Conservation (phyloP, 2,113 vertebrate species). For the Tinamus guttatus region DNA sequence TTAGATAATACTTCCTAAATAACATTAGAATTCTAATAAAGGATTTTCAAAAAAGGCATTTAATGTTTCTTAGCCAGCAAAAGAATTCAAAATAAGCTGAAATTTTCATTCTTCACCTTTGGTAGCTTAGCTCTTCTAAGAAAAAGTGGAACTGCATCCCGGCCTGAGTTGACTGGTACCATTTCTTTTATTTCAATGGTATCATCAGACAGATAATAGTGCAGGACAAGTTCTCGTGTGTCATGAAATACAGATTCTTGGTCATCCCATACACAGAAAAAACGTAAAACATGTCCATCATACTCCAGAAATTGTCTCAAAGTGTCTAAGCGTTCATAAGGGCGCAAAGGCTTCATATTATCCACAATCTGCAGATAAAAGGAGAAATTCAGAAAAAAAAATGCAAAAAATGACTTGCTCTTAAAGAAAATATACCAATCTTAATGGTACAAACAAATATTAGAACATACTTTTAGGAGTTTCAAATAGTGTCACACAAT, state of each 20-base stretch:
- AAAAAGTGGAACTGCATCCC: conserved; percentile 79
- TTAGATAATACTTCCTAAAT: neutral
- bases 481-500: neutral
- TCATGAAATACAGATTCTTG: conserved; percentile 73
- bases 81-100: neutral
- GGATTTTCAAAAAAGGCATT: conserved; percentile 1
- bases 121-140: conserved; percentile 88
- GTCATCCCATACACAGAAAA: conserved; percentile 90
- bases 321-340: conserved; percentile 84
- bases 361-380: conserved; percentile 73
- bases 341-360: conserved; percentile 80
- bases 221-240: conserved; percentile 82
- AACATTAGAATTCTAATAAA: neutral
- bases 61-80: neutral
- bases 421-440: neutral
- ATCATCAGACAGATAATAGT: conserved; percentile 91
- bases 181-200: conserved; percentile 90
- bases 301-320: conserved; percentile 88
- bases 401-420: neutral
- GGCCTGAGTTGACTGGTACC: conserved; percentile 80
- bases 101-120: conserved; percentile 82
- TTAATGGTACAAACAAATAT: neutral
- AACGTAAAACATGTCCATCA: conserved; percentile 87
- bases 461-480: neutral
- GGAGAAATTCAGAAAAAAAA: neutral